A percentile compares a stretch with the other conserved stretches of the same genome.
These are phyloP conservation scores for Arge pagana DNA, from an alignment of 2,888 invertebrate genomes.

Conservation along the genomic window DNA sequence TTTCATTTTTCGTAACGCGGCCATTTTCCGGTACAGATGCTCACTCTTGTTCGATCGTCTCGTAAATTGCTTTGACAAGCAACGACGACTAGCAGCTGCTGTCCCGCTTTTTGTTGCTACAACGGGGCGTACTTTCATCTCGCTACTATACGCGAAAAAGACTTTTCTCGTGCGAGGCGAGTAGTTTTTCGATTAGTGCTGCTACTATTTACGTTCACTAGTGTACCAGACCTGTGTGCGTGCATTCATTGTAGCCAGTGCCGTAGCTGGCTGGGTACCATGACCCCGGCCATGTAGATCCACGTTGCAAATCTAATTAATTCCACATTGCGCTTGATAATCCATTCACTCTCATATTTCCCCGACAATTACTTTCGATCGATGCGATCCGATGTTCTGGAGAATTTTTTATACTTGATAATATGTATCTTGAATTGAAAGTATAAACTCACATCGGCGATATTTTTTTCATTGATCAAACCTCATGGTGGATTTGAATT, in stretches of 20 bases:
- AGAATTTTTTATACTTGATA: no score
- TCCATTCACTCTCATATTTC: no score
- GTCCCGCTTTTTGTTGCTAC: constrained; percentile 1
- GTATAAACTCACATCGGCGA: no score
- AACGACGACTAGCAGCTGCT: background rate
- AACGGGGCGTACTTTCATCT: constrained; percentile 13
- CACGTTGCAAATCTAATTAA: no score
- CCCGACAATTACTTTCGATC: no score
- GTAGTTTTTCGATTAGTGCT: constrained; percentile 19
- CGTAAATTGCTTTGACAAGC: background rate
- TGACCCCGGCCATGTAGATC: no score
- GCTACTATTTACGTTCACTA: constrained; percentile 18
- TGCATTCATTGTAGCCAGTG: constrained; percentile 13
- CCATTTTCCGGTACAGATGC: constrained; percentile 21
- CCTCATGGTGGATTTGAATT: no score
- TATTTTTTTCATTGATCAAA: no score
- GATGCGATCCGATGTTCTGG: no score
- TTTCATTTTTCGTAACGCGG: constrained; percentile 20
- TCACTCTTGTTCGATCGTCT: constrained; percentile 6
- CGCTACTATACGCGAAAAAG: constrained; percentile 2
- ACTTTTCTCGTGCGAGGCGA: constrained; percentile 15
- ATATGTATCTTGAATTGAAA: no score
- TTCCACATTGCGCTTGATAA: no score
- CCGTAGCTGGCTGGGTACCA: constrained; percentile 9
- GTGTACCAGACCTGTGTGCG: constrained; percentile 9